phyloP scores from a whole-genome alignment of 2,888 invertebrate genomes.

The Drosophila ezoana region DNA sequence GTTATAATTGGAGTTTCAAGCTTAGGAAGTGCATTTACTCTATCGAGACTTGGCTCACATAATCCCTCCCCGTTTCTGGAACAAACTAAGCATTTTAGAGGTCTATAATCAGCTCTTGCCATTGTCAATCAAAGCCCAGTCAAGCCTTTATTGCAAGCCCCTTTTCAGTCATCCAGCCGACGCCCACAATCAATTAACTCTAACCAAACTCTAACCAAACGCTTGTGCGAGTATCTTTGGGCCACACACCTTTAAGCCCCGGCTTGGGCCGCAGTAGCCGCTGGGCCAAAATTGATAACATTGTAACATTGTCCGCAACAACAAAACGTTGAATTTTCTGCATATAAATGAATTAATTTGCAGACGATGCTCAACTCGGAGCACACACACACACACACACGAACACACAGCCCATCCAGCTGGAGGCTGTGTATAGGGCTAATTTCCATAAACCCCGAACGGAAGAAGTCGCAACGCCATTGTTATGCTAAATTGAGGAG shows the following conservation, averaged over 20 bases:
- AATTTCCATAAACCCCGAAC: slow-evolving; percentile 76
- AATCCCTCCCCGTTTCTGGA: slow-evolving; percentile 26
- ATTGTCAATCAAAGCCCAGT: slow-evolving; percentile 22
- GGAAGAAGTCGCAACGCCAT: slow-evolving; percentile 74
- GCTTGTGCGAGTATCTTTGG: slow-evolving; percentile 38
- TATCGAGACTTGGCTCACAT: slow-evolving; percentile 1
- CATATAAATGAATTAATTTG: slow-evolving; percentile 84
- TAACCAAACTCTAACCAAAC: slow-evolving; percentile 3
- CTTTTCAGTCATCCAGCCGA: not conserved
- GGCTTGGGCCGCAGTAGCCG: slow-evolving; percentile 49
- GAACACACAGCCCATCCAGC: slow-evolving; percentile 29
- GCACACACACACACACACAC: slow-evolving; percentile 21
- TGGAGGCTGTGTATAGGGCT: slow-evolving; percentile 70
- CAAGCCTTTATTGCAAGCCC: slow-evolving; percentile 25
- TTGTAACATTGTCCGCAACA: slow-evolving; percentile 69
- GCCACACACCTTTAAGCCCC: slow-evolving; percentile 50
- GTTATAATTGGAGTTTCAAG: not conserved
- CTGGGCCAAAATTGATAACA: slow-evolving; percentile 77
- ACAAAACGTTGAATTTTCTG: slow-evolving; percentile 71
- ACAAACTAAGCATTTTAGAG: slow-evolving; percentile 11
- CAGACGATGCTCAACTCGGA: slow-evolving; percentile 39
- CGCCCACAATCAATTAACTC: slow-evolving; percentile 65
- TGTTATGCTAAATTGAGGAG: slow-evolving; percentile 75
- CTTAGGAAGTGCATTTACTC: not conserved
- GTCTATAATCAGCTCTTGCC: slow-evolving; percentile 36